Conservation (phyloP, 2,888 invertebrate genomes). For the Ormyrus rosae region DNA sequence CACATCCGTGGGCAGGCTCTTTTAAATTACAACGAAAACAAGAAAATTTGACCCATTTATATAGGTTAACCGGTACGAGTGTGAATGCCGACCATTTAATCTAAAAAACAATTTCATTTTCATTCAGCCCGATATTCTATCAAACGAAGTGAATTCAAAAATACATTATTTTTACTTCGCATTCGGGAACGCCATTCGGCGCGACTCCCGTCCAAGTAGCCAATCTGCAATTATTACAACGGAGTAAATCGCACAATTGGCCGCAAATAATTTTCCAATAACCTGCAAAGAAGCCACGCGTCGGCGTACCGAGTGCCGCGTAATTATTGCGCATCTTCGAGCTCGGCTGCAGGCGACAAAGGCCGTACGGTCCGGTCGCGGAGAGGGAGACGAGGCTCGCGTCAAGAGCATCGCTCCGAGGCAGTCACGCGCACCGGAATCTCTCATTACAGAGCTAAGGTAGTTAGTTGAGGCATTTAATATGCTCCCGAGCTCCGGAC, state of each 20-base stretch:
- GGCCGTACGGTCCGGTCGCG: too few species aligned
- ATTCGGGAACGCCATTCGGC: too few species aligned
- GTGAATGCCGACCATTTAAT: too few species aligned
- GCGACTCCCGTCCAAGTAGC: too few species aligned
- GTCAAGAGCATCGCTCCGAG: slow-evolving; percentile 55
- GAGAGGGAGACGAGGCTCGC: neutral
- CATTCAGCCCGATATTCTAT: slow-evolving; percentile 34
- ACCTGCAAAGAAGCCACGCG: neutral
- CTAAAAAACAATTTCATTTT: neutral
- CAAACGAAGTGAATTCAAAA: slow-evolving; percentile 25
- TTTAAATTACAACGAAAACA: neutral
- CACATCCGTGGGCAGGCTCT: neutral
- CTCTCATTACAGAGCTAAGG: slow-evolving; percentile 70
- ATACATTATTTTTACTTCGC: neutral
- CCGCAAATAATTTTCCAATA: neutral
- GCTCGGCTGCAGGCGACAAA: too few species aligned
- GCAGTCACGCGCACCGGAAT: slow-evolving; percentile 73
- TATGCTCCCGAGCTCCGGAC: slow-evolving; percentile 56
- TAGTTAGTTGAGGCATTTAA: slow-evolving; percentile 73
- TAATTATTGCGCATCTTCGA: too few species aligned
- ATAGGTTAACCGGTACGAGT: slow-evolving; percentile 11
- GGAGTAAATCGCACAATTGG: neutral
- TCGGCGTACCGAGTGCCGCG: too few species aligned
- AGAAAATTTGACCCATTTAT: slow-evolving; percentile 9
- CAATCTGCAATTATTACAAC: too few species aligned